Evolutionary conservation across 2,113 vertebrate species (phyloP), one percentile per base, ranked within the genome.

Genomic region (Catagonus wagneri): DNA sequence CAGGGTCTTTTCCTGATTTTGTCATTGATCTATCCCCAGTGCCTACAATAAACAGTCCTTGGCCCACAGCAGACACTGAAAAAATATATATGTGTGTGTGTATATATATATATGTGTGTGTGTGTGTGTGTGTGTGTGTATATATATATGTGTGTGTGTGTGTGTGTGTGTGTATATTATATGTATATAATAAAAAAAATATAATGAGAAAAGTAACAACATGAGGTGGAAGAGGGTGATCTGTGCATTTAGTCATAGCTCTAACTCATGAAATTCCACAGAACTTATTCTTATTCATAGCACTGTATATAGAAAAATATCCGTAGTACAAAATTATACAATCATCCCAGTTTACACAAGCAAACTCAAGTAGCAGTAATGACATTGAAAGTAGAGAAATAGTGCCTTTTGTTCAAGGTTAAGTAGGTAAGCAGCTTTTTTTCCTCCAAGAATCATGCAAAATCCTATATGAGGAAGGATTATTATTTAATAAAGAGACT

Each of bases 401-500:
- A 6, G 7, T 86, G 23, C 1, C 78, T 90, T 94, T 96, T 94
- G 76, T 86, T 95, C 83, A 83, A 80, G 66, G 90, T 86, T 91
- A 95, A 95, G 65, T 84, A 86, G 56, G 65, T 78, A 95, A 94
- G 92, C 69, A 91, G 22, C 3, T 81, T 94, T 79, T 65, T 65
- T 60, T 34, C 20, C 74, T n/a, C 32, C 16, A 84, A 95, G 81
- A 69, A 63, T 94, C 34, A 93, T 75, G 36, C 19, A 88, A 95
- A 96, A 76, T 76, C 44, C 22, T 94, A 29, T 63, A 60, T 27
- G 14, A 93, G 23, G 61, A 91, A 89, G 25, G 74, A 89, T 89
- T 93, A 76, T 95, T 85, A 95, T 85, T 97, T 92, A 96, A 97
- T 94, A 95, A 96, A 89, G 39, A 92, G 20, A 89, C 14, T 97